Conservation (phyloP, 1,140 invertebrate species). For the Eupristina koningsbergeri region DNA sequence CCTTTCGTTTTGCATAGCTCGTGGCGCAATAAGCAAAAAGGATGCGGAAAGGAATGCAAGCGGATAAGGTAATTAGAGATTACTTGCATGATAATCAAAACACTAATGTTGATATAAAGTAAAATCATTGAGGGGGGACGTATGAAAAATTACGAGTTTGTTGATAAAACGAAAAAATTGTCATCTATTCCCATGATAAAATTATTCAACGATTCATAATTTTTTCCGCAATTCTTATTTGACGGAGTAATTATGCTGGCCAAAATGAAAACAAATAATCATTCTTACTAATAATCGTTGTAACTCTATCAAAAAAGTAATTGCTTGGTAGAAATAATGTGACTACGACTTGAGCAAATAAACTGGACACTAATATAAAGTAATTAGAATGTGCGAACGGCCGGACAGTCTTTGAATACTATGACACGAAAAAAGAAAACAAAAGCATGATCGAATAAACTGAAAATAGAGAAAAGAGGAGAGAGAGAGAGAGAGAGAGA, state of each 20-base stretch:
- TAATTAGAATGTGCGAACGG: not conserved
- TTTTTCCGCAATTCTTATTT: not conserved
- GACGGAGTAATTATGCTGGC: not conserved
- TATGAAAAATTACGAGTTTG: not conserved
- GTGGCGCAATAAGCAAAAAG: not conserved
- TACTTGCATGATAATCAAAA: slow-evolving; percentile 16
- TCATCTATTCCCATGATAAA: not conserved
- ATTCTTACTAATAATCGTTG: not conserved
- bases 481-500: no score
- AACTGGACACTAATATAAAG: not conserved
- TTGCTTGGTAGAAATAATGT: not conserved
- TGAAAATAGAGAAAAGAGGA: slow-evolving; percentile 20
- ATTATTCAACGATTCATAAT: not conserved
- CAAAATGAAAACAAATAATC: not conserved
- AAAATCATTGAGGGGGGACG: slow-evolving; percentile 8
- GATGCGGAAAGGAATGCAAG: not conserved
- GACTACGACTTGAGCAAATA: not conserved
- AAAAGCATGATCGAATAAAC: slow-evolving; percentile 18
- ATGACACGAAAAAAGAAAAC: not conserved
- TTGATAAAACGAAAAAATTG: not conserved
- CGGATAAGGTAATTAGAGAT: slow-evolving; percentile 36
- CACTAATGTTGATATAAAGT: not conserved
- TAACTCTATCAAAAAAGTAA: not conserved
- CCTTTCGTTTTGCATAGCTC: not conserved
- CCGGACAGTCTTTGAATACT: not conserved